phyloP scores from a whole-genome alignment of 2,797 vertebrate species.

The Sebastes steindachneri region DNA sequence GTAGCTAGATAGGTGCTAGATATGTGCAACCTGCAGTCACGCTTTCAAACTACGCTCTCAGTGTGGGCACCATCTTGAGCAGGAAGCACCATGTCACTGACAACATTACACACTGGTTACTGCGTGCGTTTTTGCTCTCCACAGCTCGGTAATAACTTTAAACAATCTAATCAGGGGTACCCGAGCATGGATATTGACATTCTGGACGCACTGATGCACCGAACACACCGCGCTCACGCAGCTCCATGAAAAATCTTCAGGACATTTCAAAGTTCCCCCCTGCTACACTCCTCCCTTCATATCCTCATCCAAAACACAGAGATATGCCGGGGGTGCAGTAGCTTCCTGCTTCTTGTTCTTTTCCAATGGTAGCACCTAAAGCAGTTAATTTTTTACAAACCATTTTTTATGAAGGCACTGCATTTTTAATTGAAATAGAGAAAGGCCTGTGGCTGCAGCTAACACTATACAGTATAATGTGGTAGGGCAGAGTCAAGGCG shows the following conservation, averaged over 20 bases:
- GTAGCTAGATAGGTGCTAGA: neutral
- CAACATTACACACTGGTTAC: neutral
- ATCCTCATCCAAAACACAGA: constrained; percentile 22
- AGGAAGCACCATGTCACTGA: neutral
- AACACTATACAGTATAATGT: constrained; percentile 19
- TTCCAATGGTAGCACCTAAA: constrained; percentile 32
- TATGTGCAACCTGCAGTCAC: neutral
- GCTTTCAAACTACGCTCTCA: neutral
- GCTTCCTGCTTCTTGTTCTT: constrained; percentile 15
- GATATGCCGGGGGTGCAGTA: neutral
- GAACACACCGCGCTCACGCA: neutral
- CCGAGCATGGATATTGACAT: constrained; percentile 26
- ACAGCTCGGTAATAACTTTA: constrained; percentile 2
- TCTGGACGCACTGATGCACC: constrained; percentile 12
- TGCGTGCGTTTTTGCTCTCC: neutral
- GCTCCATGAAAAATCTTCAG: constrained; percentile 25
- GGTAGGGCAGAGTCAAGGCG: constrained; percentile 37
- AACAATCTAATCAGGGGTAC: constrained; percentile 7
- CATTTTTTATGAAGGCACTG: constrained; percentile 16
- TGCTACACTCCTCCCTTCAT: neutral
- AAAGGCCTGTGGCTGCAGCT: constrained; percentile 37
- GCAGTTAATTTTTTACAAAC: constrained; percentile 21
- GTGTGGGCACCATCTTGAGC: neutral
- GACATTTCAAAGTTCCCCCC: constrained; percentile 31
- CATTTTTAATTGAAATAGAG: constrained; percentile 57